Evolutionary conservation across 1,140 invertebrate species (phyloP), one percentile per base, ranked within the genome.

Genomic region (Drosophila kohkoa): DNA sequence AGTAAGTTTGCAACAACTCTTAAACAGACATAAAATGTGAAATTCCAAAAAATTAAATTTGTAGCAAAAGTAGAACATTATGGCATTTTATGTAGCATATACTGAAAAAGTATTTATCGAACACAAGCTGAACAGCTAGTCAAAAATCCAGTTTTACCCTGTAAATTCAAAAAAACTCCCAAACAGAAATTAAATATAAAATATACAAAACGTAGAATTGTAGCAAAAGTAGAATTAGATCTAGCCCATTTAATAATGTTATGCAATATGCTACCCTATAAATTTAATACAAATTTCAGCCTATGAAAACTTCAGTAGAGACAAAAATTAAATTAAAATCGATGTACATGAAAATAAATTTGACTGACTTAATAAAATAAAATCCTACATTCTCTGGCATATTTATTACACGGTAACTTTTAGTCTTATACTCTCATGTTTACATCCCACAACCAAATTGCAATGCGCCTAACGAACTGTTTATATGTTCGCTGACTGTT

Each of bases 101-200:
- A 10, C 32, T 63, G 46, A 7, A 43, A 49, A 55, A 8, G 13
- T 48, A 28, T 57, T 1, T 57, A 65, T 32, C 25, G 32, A 25
- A 25, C 20, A 25, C 20, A 52, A 65, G 28, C 57, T 59, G 59
- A 59, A 48, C 35, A 13, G 45, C 68, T 81, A 62, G 15, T 51
- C 62, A 60, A 82, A 82, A 77, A 72, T 35, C 58, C 52, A 71
- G 72, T 62, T 79, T 63, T 60, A 49, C 16, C 38, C 38, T 43
- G 35, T n/a, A 35, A 35, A 10, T 8, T 8, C 1, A 7, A 25
- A 25, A 25, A 25, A 25, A 25, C 20, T 25, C 3, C 20, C 3
- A 20, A 20, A 20, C 20, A 25, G 3, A 25, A 25, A 25, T 25
- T 3, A 25, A 25, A 25, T 25, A 3, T 25, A 25, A 25, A 25